These are phyloP conservation scores for Hololepta plana DNA, from an alignment of 2,888 invertebrate genomes.

Conservation along the genomic window DNA sequence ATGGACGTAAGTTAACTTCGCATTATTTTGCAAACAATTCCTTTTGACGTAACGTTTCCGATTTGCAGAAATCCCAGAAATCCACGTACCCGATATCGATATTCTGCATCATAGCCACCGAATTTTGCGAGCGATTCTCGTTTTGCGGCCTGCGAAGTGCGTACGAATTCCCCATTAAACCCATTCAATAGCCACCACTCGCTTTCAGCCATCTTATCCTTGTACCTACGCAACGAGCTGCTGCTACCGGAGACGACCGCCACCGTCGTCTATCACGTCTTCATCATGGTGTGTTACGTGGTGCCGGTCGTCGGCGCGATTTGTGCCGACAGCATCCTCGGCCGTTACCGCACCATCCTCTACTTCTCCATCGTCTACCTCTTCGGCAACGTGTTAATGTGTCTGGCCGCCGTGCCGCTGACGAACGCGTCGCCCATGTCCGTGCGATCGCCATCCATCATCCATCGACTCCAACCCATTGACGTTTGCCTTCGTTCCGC, in stretches of 20 bases:
- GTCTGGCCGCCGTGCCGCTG: constrained; percentile 39
- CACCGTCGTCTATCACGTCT: constrained; percentile 59
- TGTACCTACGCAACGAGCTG: constrained; percentile 55
- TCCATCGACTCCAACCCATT: neutral
- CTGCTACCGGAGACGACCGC: constrained; percentile 45
- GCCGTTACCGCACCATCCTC: constrained; percentile 62
- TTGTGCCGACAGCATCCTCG: constrained; percentile 60
- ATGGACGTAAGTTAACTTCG: neutral
- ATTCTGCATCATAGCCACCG: constrained; percentile 66
- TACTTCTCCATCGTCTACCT: constrained; percentile 59
- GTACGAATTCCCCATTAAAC: constrained; percentile 14
- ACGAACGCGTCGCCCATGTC: constrained; percentile 37
- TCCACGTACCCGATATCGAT: constrained; percentile 43
- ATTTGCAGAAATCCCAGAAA: no score
- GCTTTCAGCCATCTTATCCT: constrained; percentile 53
- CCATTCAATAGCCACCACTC: neutral
- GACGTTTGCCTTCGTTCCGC: neutral
- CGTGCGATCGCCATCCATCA: constrained; percentile 15
- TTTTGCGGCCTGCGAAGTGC: constrained; percentile 66
- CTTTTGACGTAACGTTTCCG: no score
- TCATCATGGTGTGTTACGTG: constrained; percentile 60
- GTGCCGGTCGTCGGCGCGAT: constrained; percentile 59
- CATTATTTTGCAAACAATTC: constrained; percentile 12
- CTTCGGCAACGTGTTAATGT: constrained; percentile 47
- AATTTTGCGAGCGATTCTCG: constrained; percentile 74